Evolutionary conservation across 2,113 vertebrate genomes (phyloP).

Genomic region (Dipodomys stephensi): DNA sequence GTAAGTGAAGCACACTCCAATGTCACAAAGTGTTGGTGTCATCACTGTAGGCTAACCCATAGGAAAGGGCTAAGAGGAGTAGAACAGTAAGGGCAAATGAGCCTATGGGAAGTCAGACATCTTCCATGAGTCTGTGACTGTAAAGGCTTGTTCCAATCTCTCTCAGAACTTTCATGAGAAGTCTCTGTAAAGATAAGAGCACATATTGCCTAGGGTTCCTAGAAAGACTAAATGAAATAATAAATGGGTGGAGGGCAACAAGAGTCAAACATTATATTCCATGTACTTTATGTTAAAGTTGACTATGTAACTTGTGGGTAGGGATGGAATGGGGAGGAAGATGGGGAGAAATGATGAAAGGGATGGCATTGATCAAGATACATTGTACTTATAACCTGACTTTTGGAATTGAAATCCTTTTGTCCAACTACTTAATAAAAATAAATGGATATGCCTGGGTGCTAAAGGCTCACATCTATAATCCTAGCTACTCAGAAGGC

Average conservation of each 20-base stretch:
- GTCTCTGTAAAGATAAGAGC: not conserved
- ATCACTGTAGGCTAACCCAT: not conserved
- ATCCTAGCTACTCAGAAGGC: too few relatives aligned
- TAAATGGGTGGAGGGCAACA: not conserved
- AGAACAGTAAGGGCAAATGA: not conserved
- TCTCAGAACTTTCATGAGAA: not conserved
- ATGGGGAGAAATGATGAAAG: too few relatives aligned
- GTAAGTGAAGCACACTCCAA: not conserved
- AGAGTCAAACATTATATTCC: too few relatives aligned
- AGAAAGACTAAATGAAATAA: not conserved
- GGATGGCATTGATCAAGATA: too few relatives aligned
- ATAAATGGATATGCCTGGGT: too few relatives aligned
- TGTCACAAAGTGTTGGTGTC: not conserved
- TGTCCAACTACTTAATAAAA: too few relatives aligned
- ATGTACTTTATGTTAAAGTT: too few relatives aligned
- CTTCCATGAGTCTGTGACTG: not conserved
- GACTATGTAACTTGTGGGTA: too few relatives aligned
- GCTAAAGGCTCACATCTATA: too few relatives aligned
- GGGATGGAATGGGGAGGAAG: too few relatives aligned
- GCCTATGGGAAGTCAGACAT: not conserved
- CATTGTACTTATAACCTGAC: too few relatives aligned
- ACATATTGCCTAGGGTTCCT: not conserved
- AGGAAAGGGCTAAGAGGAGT: constrained; percentile 9
- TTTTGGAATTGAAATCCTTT: too few relatives aligned
- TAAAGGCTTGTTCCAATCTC: not conserved